phyloP scores from a whole-genome alignment of 1,140 invertebrate species.

The Drosophila serrata region DNA sequence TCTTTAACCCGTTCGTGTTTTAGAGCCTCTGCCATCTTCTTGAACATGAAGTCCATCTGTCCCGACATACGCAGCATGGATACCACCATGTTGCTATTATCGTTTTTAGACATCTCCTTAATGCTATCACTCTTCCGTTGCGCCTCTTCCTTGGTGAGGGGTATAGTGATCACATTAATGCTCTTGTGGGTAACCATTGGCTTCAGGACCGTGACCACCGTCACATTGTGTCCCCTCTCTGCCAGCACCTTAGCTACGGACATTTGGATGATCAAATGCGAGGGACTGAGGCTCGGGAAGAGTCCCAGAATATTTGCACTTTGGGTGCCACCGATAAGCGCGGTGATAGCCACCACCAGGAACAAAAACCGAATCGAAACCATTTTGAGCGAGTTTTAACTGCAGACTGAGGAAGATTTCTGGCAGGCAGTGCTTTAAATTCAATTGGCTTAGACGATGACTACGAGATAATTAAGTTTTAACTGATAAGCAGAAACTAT shows the following conservation, averaged over 20 bases:
- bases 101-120: slow-evolving; percentile 16
- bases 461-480: background rate
- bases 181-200: slow-evolving; percentile 56
- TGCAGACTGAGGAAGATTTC: background rate
- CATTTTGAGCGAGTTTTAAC: background rate
- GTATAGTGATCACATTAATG: slow-evolving; percentile 42
- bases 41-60: slow-evolving; percentile 29
- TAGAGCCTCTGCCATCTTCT: slow-evolving; percentile 33
- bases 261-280: slow-evolving; percentile 71
- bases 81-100: slow-evolving; percentile 25
- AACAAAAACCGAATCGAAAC: background rate
- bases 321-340: slow-evolving; percentile 12
- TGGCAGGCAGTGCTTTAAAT: slow-evolving; percentile 2
- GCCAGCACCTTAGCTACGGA: slow-evolving; percentile 61
- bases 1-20: slow-evolving; percentile 29
- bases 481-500: slow-evolving; percentile 1
- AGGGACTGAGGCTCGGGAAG: slow-evolving; percentile 56
- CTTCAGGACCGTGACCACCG: slow-evolving; percentile 56
- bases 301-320: slow-evolving; percentile 65
- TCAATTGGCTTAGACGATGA: background rate
- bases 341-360: background rate
- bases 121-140: slow-evolving; percentile 1
- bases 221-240: slow-evolving; percentile 72
- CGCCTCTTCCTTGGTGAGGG: slow-evolving; percentile 17
- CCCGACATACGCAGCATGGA: slow-evolving; percentile 20